phyloP scores from a whole-genome alignment of 2,113 vertebrate species.

The Channa argus region DNA sequence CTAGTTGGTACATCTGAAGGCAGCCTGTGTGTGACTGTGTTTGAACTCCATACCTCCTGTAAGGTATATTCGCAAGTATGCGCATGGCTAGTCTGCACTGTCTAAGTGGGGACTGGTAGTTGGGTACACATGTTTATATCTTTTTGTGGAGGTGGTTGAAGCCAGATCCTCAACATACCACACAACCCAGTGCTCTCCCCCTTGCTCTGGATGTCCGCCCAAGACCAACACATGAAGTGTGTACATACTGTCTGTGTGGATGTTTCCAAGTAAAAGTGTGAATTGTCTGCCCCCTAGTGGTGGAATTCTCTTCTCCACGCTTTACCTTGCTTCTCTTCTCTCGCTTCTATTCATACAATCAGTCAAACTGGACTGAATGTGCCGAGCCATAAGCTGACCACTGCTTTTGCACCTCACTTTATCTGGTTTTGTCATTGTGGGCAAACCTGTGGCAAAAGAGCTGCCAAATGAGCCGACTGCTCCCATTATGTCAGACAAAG shows the following conservation, averaged over 20 bases:
- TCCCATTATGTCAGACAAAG: conserved; percentile 44
- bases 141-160: conserved; percentile 38
- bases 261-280: conserved; percentile 40
- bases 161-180: conserved; percentile 26
- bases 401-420: conserved; percentile 7
- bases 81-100: background rate
- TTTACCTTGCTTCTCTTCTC: background rate
- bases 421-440: conserved; percentile 11
- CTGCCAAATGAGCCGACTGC: conserved; percentile 33
- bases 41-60: conserved; percentile 20
- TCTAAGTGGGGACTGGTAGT: background rate
- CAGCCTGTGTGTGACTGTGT: background rate
- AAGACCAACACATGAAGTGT: conserved; percentile 24
- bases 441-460: conserved; percentile 4
- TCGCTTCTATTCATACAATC: background rate
- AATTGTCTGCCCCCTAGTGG: conserved; percentile 75
- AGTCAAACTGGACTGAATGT: conserved; percentile 2
- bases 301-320: background rate
- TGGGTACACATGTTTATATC: conserved; percentile 16
- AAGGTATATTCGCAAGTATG: background rate
- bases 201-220: conserved; percentile 25
- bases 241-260: conserved; percentile 9
- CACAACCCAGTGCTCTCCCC: conserved; percentile 17
- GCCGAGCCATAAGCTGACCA: background rate
- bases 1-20: background rate